Conservation (phyloP, 2,113 vertebrate species). For the Nicator chloris region DNA sequence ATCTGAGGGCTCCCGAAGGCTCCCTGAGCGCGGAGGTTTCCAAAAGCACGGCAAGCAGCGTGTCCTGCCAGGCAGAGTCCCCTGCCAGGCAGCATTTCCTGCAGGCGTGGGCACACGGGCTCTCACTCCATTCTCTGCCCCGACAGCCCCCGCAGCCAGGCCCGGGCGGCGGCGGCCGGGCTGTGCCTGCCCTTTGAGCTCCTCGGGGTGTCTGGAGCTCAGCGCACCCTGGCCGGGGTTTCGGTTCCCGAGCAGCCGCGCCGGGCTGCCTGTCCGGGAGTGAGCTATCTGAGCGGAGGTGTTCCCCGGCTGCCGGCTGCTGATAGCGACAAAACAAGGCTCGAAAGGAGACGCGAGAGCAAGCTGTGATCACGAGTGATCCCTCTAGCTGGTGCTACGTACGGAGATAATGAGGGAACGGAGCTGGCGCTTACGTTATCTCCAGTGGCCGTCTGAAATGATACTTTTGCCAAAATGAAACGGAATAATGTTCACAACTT, state of each 20-base stretch:
- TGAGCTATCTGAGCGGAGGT: neutral
- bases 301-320: slow-evolving; percentile 4
- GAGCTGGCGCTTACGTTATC: neutral
- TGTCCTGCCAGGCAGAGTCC: neutral
- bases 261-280: neutral
- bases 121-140: fast-evolving
- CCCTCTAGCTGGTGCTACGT: neutral
- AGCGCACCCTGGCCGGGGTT: fast-evolving
- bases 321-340: neutral
- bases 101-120: fast-evolving
- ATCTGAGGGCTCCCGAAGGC: neutral
- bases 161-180: neutral
- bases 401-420: neutral
- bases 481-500: neutral
- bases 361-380: neutral
- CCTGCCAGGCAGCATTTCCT: neutral
- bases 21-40: neutral
- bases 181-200: neutral
- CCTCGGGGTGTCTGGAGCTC: neutral
- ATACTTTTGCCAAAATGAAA: neutral
- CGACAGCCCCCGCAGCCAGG: neutral
- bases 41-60: neutral
- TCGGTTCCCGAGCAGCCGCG: fast-evolving
- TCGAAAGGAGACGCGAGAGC: neutral
- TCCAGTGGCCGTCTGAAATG: neutral